Evolutionary conservation across 2,888 invertebrate species (phyloP).

Genomic region (Ophraella communa): DNA sequence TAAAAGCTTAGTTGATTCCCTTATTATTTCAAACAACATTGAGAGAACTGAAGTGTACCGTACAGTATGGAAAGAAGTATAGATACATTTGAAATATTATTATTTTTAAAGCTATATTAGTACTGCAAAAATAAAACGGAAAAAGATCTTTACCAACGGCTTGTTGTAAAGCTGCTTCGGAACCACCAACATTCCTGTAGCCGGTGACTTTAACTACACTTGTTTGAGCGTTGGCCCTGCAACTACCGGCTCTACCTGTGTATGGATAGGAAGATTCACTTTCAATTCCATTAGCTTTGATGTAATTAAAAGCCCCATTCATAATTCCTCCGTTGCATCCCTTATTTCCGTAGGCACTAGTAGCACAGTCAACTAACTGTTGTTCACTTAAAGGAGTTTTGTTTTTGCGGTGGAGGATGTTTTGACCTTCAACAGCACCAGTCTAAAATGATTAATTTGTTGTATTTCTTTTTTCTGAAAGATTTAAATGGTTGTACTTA

Average conservation of each 20-base stretch:
- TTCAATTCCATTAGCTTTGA: conserved; percentile 81
- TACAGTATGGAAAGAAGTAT: no score
- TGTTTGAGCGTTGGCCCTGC: conserved; percentile 15
- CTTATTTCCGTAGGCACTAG: conserved; percentile 77
- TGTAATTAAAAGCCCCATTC: conserved; percentile 80
- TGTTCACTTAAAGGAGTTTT: conserved; percentile 81
- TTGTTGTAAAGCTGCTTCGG: not conserved
- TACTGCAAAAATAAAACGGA: no score
- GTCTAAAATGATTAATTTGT: conserved; percentile 65
- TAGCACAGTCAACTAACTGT: conserved; percentile 79
- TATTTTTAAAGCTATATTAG: no score
- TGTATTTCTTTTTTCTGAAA: not conserved
- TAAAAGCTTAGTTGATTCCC: no score
- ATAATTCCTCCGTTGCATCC: conserved; percentile 83
- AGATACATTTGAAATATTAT: no score
- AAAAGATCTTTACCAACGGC: conserved; percentile 11
- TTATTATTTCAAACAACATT: no score
- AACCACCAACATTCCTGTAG: not conserved
- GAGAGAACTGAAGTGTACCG: no score
- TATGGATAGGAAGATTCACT: conserved; percentile 85
- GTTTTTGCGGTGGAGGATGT: conserved; percentile 77
- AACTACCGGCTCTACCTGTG: conserved; percentile 32
- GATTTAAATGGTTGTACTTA: conserved; percentile 12
- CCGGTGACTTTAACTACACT: not conserved
- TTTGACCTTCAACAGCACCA: conserved; percentile 86